These are phyloP conservation scores for Alloscopus bannaensis DNA, from an alignment of 2,888 invertebrate species.

Conservation along the genomic window DNA sequence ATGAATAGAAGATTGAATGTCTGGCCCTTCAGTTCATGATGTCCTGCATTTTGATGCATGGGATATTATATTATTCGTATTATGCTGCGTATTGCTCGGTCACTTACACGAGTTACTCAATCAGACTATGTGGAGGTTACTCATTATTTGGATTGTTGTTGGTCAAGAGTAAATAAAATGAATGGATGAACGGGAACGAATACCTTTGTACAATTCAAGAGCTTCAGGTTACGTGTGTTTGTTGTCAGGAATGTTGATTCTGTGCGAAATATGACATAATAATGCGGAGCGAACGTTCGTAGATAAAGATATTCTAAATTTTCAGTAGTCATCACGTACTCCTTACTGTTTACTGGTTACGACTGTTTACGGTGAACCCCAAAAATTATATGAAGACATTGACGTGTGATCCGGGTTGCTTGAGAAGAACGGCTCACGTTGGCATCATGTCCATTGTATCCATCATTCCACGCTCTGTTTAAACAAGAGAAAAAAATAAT, in stretches of 20 bases:
- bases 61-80: background rate
- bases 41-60: conserved; percentile 4
- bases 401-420: too few species aligned
- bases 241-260: too few species aligned
- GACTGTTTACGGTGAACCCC: too few species aligned
- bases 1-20: too few species aligned
- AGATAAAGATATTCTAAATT: too few species aligned
- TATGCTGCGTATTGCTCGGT: background rate
- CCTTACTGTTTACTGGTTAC: too few species aligned
- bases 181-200: conserved; percentile 6
- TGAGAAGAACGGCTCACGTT: conserved; percentile 23
- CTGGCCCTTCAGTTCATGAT: too few species aligned
- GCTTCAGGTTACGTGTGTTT: too few species aligned
- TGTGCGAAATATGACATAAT: too few species aligned
- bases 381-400: too few species aligned
- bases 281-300: too few species aligned
- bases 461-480: conserved; percentile 73
- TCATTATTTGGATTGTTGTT: conserved; percentile 41
- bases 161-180: conserved; percentile 53
- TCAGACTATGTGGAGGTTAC: conserved; percentile 32
- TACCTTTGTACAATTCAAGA: conserved; percentile 4
- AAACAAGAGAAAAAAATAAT: conserved; percentile 31
- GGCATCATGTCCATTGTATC: conserved; percentile 71
- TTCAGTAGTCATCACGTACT: too few species aligned
- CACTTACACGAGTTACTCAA: conserved; percentile 42